Evolutionary conservation across 2,797 vertebrate species (phyloP).

Genomic region (Meriones psammophilus): DNA sequence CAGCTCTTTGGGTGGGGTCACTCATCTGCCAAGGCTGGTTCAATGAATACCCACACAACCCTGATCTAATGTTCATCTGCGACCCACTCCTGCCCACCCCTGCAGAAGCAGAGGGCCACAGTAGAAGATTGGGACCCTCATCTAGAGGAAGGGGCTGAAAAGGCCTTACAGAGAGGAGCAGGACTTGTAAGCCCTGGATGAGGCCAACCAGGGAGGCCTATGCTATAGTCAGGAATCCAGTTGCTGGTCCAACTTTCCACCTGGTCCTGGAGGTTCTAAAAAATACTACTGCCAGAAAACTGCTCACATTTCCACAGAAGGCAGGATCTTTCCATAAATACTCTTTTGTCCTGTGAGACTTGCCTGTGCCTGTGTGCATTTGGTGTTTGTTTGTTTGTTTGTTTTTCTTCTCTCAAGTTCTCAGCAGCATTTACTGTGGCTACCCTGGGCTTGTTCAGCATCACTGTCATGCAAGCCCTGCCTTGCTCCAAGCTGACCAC

Average conservation of each 20-base stretch:
- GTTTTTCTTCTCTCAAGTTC: neutral
- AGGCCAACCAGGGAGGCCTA: neutral
- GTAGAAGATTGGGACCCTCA: neutral
- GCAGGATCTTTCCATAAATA: neutral
- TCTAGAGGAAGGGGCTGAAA: neutral
- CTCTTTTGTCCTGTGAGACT: neutral
- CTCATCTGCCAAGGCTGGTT: neutral
- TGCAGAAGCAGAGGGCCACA: neutral
- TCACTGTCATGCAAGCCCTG: neutral
- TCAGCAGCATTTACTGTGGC: neutral
- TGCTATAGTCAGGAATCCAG: neutral
- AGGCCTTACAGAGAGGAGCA: neutral
- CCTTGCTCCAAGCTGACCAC: neutral
- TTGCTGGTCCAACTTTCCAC: neutral
- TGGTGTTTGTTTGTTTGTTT: neutral
- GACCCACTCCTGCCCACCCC: neutral
- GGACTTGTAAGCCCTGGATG: neutral
- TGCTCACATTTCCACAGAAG: neutral
- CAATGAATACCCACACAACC: neutral
- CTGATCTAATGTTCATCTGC: neutral
- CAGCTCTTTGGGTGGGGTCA: neutral
- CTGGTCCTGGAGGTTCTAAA: too few relatives aligned
- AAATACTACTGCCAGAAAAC: neutral
- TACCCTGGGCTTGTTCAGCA: neutral
- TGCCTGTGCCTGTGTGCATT: neutral